Percentiles rank a stretch among this genome's conserved stretches.
phyloP scores from a whole-genome alignment of 2,113 vertebrate species.

The Acanthochromis polyacanthus region DNA sequence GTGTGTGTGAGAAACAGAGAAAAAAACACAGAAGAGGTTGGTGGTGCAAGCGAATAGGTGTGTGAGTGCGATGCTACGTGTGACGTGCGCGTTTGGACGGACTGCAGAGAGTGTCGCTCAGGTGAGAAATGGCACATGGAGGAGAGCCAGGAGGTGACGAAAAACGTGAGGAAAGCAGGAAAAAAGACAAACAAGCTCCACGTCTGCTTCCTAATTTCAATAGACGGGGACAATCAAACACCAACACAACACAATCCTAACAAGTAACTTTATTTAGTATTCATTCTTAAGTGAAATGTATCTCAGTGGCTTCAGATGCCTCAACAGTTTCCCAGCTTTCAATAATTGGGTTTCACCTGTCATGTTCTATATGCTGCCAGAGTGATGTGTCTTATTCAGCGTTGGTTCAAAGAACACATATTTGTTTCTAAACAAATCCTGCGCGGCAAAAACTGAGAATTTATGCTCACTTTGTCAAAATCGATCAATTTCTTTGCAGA shows the following conservation, averaged over 20 bases:
- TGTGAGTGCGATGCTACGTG: constrained; percentile 3
- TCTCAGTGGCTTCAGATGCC: constrained; percentile 10
- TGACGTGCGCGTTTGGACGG: constrained; percentile 47
- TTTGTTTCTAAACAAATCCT: constrained; percentile 43
- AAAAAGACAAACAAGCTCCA: constrained; percentile 30
- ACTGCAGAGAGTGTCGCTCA: constrained; percentile 60
- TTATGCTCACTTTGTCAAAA: constrained; percentile 41
- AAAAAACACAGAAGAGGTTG: constrained; percentile 31
- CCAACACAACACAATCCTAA: constrained; percentile 43
- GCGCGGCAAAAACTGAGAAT: background rate
- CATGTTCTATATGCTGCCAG: constrained; percentile 40
- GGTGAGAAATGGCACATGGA: constrained; percentile 68
- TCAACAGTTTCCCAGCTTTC: constrained; percentile 49
- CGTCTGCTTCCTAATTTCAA: constrained; percentile 31
- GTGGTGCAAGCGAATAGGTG: constrained; percentile 40
- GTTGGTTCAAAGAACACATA: constrained; percentile 27
- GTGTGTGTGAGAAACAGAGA: constrained; percentile 15
- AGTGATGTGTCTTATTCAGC: constrained; percentile 42
- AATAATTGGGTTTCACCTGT: constrained; percentile 68
- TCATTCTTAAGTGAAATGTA: constrained; percentile 27
- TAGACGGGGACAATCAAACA: constrained; percentile 37
- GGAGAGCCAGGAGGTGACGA: constrained; percentile 36
- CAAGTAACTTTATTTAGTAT: constrained; percentile 48
- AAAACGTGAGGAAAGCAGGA: constrained; percentile 26
- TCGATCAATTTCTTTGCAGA: constrained; percentile 18